Base-by-base conservation (phyloP, 2,888 invertebrate species). In the Allolobophora icterica region DNA sequence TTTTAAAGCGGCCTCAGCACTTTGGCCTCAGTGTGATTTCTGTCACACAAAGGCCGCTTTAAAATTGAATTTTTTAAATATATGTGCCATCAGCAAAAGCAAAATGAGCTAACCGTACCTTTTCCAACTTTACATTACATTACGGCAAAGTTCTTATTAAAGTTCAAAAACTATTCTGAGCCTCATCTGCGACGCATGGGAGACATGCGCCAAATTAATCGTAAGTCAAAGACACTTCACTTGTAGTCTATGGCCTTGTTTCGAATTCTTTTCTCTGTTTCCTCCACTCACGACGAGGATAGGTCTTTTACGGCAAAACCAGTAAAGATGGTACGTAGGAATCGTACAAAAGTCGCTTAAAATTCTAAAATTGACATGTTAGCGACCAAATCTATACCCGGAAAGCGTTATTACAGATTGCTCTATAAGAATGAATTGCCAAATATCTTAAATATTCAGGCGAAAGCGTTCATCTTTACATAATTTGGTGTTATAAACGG, bases 291-390 rank as follows among this genome's bases (percentile, higher is more conserved):
- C n/a, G 71, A 71, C 71, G 17, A n/a, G n/a, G 11, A 71, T n/a
- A n/a, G 71, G 71, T 71, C 71, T 71, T 71, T 71, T 71, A 71
- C n/a, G 71, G 71, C n/a, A 71, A 52, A 71, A 71, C 71, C 71
- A 71, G 71, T n/a, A 71, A 71, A 71, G 71, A 71, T 71, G 71
- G 71, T 71, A n/a, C 8, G 71, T 71, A 71, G 71, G 71, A n/a
- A 71, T 71, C 30, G 71, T n/a, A 71, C 30, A 30, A 71, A 71
- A 71, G 11, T 17, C n/a, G 71, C 71, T 30, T 8, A n/a, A 71
- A 71, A n/a, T 71, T 6, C 11, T n/a, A 8, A 71, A 71, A 71
- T 71, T 71, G 4, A 71, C n/a, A n/a, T n/a, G 30, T 17, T 71
- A 71, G 30, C 15, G 71, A 71, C 71, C n/a, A n/a, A 30, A 71